Conservation (phyloP, 1,140 invertebrate species). For the Riptortus pedestris region DNA sequence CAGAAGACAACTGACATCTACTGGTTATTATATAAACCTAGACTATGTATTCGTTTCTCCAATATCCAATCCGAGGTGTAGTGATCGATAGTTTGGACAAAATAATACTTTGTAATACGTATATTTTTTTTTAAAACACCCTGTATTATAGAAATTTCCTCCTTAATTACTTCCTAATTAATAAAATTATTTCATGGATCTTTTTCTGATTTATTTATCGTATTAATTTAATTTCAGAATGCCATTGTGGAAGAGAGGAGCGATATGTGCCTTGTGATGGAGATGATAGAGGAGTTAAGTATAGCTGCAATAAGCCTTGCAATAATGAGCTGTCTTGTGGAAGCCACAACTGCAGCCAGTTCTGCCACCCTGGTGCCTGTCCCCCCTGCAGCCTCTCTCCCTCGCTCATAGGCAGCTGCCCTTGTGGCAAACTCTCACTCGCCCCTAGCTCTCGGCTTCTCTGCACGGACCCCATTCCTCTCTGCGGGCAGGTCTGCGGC, state of each 20-base stretch:
- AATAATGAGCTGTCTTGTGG: conserved; percentile 57
- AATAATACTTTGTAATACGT: no score
- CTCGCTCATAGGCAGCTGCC: conserved; percentile 60
- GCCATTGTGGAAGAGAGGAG: conserved; percentile 48
- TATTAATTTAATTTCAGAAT: no score
- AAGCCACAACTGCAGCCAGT: conserved; percentile 60
- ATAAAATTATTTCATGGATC: no score
- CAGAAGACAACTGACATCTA: no score
- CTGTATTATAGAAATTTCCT: no score
- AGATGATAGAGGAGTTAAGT: conserved; percentile 33
- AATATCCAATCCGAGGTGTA: no score
- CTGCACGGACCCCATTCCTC: conserved; percentile 78
- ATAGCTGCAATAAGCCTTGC: conserved; percentile 59
- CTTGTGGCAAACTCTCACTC: conserved; percentile 63
- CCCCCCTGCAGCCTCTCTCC: conserved; percentile 50
- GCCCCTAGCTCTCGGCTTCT: conserved; percentile 43
- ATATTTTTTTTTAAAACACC: no score
- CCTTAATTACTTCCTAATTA: no score
- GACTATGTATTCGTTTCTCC: no score
- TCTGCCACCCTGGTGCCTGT: conserved; percentile 55
- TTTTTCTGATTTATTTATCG: no score
- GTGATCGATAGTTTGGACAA: no score
- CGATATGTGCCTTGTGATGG: conserved; percentile 43
- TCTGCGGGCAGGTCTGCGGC: conserved; percentile 68
- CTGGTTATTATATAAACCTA: no score